Evolutionary conservation across 2,888 invertebrate species (phyloP).

Genomic region (Pecten maximus): DNA sequence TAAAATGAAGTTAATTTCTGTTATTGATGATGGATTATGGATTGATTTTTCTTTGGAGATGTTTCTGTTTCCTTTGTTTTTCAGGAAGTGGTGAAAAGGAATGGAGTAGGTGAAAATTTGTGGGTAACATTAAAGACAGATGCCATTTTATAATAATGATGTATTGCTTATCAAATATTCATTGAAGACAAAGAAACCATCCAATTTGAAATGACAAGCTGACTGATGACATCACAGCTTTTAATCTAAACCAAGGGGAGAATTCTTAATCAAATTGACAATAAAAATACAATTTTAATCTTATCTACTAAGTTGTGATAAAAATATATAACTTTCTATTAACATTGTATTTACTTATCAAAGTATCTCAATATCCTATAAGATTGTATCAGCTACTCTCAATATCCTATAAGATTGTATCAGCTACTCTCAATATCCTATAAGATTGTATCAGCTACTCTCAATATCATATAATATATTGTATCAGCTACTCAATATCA

Average conservation of each 20-base stretch:
- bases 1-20: not conserved
- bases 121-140: not conserved
- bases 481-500: no score
- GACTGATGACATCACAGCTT: not conserved
- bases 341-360: no score
- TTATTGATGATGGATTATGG: not conserved
- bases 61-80: not conserved
- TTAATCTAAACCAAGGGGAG: not conserved
- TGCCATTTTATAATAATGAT: slow-evolving; percentile 11
- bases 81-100: not conserved
- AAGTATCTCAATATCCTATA: no score
- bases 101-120: not conserved
- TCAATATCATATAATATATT: no score
- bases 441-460: no score
- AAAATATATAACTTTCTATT: no score
- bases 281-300: not conserved
- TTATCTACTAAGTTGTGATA: no score
- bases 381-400: not conserved
- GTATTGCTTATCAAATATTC: not conserved
- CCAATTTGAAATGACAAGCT: not conserved
- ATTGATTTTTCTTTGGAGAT: not conserved
- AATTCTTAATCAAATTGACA: not conserved
- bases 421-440: no score
- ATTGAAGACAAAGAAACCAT: not conserved
- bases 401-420: no score